Percentiles rank a stretch among this genome's conserved stretches.
phyloP scores from a whole-genome alignment of 2,888 invertebrate species.

The Caradrina kadenii region DNA sequence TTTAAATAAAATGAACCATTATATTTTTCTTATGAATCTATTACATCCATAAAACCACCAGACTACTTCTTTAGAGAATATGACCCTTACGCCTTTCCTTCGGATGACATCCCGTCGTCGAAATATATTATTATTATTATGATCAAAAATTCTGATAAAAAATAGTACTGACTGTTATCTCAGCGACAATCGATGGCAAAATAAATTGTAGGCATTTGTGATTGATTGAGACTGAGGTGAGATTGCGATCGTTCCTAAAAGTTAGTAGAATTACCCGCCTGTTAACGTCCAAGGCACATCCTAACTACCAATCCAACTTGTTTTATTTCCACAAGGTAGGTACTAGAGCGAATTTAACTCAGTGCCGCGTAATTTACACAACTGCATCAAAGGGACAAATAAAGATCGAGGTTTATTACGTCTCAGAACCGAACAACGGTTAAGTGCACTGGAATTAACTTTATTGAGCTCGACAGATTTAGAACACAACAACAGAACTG shows the following conservation, averaged over 20 bases:
- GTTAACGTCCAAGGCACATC: conserved; percentile 6
- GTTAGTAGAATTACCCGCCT: no score
- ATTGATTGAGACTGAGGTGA: no score
- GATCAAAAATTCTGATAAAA: no score
- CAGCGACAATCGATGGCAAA: no score
- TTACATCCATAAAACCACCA: neutral
- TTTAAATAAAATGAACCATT: no score
- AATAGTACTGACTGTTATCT: no score
- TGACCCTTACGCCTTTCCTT: neutral
- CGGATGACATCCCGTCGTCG: neutral
- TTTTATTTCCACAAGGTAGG: conserved; percentile 21
- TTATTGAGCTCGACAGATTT: conserved; percentile 13
- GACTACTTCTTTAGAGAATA: no score
- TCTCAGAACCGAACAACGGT: conserved; percentile 14
- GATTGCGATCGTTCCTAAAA: no score
- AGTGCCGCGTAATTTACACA: conserved; percentile 25
- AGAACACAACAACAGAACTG: neutral
- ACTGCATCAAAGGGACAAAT: conserved; percentile 27
- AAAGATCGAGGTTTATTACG: conserved; percentile 34
- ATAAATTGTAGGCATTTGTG: no score
- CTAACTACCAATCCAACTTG: conserved; percentile 8
- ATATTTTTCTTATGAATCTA: no score
- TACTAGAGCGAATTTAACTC: conserved; percentile 13
- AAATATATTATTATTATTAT: no score
- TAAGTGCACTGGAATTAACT: conserved; percentile 29